These are phyloP conservation scores for Callospermophilus lateralis DNA, from an alignment of 2,113 vertebrate species.

Conservation along the genomic window DNA sequence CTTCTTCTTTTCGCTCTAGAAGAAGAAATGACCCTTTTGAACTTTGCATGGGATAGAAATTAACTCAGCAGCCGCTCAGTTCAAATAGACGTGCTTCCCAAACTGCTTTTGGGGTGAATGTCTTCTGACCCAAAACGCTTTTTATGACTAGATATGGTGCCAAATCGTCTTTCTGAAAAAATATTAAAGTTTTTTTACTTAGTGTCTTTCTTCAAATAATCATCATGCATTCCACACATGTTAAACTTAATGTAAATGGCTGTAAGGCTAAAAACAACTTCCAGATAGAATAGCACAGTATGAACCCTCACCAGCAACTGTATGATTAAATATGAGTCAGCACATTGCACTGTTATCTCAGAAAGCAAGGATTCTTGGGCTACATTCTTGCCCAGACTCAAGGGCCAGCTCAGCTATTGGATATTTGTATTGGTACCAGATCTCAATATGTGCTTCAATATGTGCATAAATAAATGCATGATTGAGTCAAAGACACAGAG, in stretches of 20 bases:
- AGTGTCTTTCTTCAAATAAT: not conserved
- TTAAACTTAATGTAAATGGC: not conserved
- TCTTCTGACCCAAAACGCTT: not conserved
- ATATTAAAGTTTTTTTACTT: not conserved
- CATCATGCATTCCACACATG: not conserved
- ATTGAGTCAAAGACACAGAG: not conserved
- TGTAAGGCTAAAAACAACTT: not conserved
- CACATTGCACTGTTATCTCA: not conserved
- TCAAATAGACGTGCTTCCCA: not conserved
- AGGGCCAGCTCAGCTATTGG: not conserved
- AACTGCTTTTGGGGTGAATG: not conserved
- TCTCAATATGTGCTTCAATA: not conserved
- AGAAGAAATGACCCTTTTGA: conserved; percentile 47
- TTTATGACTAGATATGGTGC: not conserved
- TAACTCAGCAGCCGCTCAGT: not conserved
- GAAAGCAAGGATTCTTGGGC: not conserved
- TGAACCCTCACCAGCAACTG: conserved; percentile 12
- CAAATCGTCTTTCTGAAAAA: not conserved
- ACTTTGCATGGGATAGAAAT: conserved; percentile 10
- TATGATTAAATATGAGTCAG: not conserved
- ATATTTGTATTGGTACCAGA: not conserved
- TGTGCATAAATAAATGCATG: not conserved
- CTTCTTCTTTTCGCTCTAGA: not conserved
- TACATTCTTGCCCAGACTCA: not conserved
- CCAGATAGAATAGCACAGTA: not conserved